Evolutionary conservation across 92 coral and sea anemone genomes (phyloP).

Genomic region (Phymanthus crucifer): DNA sequence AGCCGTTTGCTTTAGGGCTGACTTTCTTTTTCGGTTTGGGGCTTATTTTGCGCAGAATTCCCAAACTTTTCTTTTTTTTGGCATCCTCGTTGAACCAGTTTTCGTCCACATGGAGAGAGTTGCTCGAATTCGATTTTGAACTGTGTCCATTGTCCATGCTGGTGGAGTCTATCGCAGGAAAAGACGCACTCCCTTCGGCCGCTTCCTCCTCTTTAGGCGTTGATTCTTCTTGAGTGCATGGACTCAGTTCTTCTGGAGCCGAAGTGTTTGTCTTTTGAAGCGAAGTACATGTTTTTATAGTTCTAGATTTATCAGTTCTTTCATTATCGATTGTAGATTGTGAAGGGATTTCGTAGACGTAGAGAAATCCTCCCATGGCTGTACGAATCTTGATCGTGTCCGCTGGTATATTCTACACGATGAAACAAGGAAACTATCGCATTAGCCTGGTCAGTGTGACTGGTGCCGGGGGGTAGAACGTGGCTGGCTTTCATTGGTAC

Average conservation of each 20-base stretch:
- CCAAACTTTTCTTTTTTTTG: constrained; percentile 51
- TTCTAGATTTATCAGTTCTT: constrained; percentile 27
- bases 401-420: constrained; percentile 78
- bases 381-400: constrained; percentile 93
- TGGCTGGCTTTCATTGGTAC: too few species aligned
- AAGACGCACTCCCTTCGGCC: neutral
- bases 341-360: constrained; percentile 92
- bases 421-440: neutral
- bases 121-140: constrained; percentile 10
- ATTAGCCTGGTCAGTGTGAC: neutral
- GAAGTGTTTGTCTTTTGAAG: neutral
- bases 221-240: neutral
- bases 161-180: neutral
- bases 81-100: constrained; percentile 78
- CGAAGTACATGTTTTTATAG: constrained; percentile 9
- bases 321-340: constrained; percentile 39
- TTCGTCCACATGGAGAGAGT: constrained; percentile 64
- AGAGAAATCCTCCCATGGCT: constrained; percentile 81
- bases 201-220: neutral
- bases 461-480: too few species aligned
- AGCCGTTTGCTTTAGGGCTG: constrained; percentile 56
- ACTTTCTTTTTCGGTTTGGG: constrained; percentile 57
- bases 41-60: constrained; percentile 51
- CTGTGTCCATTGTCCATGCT: neutral
- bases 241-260: neutral